Evolutionary conservation across 2,113 vertebrate genomes (phyloP), one percentile per base, ranked within the genome.

Genomic region (Actinemys pallida): DNA sequence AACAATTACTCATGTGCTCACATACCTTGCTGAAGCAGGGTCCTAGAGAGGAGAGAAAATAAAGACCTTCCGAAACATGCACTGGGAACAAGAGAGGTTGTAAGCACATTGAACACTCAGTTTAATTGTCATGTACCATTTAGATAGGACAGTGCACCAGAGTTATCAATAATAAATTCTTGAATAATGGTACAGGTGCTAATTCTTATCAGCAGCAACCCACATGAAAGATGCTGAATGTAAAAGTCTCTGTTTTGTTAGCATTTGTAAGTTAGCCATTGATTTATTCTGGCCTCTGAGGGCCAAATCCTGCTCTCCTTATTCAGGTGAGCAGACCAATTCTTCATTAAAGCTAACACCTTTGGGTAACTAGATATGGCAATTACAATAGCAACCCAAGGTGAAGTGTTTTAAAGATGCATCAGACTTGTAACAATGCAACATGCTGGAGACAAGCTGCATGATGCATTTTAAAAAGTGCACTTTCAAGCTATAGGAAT

Each of bases 401-500:
- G 87, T 29, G 59, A 53, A 81, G 53, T 17, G 1, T 72, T 75
- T 53, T 53, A 79, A 47, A 42, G 76, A 86, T 69, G 83, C 35
- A 16, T 17, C 0, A 3, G 52, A 62, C 59, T 22, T 93, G 84
- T 53, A 17, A n/a, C 1, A 19, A 90, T 5, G 45, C 11, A 57
- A 24, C 2, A 81, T 81, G 83, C 72, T 11, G 14, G 5, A 75
- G 81, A 31, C 13, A 31, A 52, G 57, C 22, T 0, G 35, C 86
- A 56, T 0, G 2, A 31, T 50, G 92, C 90, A 25, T 95, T 85
- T 88, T 54, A 90, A 93, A 83, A 85, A 69, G 83, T 0, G 11
- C 0, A 10, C 86, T 89, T 87, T 72, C 45, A 93, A 95, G 91
- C 92, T 91, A 81, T 81, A 89, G 90, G 90, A 96, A 93, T 5